phyloP scores from a whole-genome alignment of 1,140 invertebrate species.

The Chironomus tepperi region DNA sequence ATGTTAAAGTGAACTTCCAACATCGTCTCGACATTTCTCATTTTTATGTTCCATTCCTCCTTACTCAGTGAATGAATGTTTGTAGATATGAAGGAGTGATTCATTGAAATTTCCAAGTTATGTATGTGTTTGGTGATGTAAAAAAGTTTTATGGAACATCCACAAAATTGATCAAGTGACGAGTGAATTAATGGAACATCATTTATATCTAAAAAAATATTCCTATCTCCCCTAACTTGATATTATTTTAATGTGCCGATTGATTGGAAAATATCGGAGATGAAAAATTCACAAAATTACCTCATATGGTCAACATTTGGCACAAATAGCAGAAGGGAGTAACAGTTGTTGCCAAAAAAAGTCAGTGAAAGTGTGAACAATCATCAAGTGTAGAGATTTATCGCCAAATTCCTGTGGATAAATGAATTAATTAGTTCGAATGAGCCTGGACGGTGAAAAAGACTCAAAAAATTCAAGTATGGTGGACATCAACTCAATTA shows the following conservation, averaged over 20 bases:
- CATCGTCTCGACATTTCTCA: not conserved
- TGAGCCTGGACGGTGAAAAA: not conserved
- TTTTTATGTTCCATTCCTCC: not conserved
- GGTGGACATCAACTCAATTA: slow-evolving; percentile 68
- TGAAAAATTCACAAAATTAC: not conserved
- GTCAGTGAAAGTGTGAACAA: not conserved
- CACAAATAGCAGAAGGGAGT: not conserved
- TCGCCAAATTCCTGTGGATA: no score
- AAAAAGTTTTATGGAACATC: slow-evolving; percentile 12
- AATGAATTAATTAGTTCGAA: not conserved
- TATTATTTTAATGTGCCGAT: no score
- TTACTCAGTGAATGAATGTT: not conserved
- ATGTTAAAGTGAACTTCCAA: not conserved
- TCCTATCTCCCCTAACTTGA: not conserved
- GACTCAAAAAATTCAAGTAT: slow-evolving; percentile 40
- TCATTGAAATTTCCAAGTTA: not conserved
- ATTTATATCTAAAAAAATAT: not conserved
- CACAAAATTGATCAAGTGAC: not conserved
- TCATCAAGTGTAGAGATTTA: no score
- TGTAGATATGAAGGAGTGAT: not conserved
- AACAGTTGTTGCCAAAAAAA: not conserved
- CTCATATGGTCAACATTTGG: not conserved
- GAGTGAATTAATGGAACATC: slow-evolving; percentile 12
- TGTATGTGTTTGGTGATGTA: not conserved
- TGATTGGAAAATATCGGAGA: no score